Conservation (phyloP, 2,888 invertebrate genomes). For the Agriopis leucophaearia region DNA sequence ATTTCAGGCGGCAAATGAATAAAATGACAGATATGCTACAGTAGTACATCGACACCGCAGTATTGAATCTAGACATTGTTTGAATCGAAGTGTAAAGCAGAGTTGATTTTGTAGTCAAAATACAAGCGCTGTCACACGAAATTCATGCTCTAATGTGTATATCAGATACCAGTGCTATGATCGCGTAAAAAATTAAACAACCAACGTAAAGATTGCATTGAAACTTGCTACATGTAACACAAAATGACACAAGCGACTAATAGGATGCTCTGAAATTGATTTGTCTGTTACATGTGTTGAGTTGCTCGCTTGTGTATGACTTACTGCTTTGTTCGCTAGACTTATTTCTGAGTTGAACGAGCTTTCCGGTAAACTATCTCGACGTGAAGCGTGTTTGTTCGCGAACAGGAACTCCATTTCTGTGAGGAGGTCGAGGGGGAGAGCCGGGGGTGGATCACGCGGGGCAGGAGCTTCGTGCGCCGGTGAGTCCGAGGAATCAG, state of each 20-base stretch:
- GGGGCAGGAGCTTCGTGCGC: slow-evolving; percentile 59
- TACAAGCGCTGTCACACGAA: background rate
- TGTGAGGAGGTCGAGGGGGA: slow-evolving; percentile 76
- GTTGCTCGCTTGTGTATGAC: slow-evolving; percentile 45
- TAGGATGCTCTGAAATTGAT: slow-evolving; percentile 28
- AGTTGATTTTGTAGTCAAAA: no score
- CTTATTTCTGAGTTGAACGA: slow-evolving; percentile 63
- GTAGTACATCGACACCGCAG: slow-evolving; percentile 30
- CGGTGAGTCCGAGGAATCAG: slow-evolving; percentile 73
- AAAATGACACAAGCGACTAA: slow-evolving; percentile 36
- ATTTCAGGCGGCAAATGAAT: slow-evolving; percentile 50
- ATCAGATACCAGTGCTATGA: background rate
- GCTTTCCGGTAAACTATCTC: slow-evolving; percentile 71
- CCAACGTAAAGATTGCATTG: slow-evolving; percentile 12
- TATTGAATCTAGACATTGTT: slow-evolving; percentile 13
- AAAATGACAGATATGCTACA: slow-evolving; percentile 53
- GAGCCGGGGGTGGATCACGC: slow-evolving; percentile 61
- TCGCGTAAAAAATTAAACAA: background rate
- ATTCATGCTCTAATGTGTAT: background rate
- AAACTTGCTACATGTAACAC: background rate
- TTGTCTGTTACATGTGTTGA: slow-evolving; percentile 15
- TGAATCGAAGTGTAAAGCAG: background rate
- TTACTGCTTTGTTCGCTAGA: slow-evolving; percentile 75
- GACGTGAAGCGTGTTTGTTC: slow-evolving; percentile 61
- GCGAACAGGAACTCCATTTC: slow-evolving; percentile 79